Percentiles rank a stretch among this genome's conserved stretches.
phyloP scores from a whole-genome alignment of 2,888 invertebrate genomes.

The Oscheius sp. region DNA sequence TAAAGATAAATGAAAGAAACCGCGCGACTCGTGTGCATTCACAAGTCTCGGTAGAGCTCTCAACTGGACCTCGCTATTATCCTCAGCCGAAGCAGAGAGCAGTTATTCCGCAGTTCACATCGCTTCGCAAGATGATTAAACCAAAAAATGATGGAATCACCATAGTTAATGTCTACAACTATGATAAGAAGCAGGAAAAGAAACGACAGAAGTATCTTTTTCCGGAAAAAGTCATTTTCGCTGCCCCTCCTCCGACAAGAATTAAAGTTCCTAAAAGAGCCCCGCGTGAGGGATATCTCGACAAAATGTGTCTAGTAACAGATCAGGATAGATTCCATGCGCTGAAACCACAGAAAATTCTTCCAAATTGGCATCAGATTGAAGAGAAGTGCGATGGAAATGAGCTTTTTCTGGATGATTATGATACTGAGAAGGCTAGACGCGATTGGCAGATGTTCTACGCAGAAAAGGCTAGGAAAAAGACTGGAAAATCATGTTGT shows the following conservation, averaged over 20 bases:
- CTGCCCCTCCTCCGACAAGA: no score
- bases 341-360: neutral
- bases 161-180: conserved; percentile 24
- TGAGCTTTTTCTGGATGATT: neutral
- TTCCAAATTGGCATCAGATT: conserved; percentile 7
- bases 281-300: no score
- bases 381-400: neutral
- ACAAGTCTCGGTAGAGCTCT: neutral
- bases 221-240: no score
- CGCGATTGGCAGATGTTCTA: neutral
- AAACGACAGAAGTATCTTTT: no score
- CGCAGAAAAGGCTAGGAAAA: neutral
- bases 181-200: no score
- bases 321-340: conserved; percentile 1
- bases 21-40: neutral
- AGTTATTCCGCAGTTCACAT: conserved; percentile 3
- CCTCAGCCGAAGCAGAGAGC: neutral
- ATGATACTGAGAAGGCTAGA: neutral
- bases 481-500: no score
- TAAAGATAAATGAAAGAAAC: neutral
- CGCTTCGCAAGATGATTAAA: conserved; percentile 16
- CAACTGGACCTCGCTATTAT: neutral
- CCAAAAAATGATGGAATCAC: conserved; percentile 4
- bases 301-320: neutral
- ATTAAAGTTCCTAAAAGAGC: no score